Percentiles rank a stretch among this genome's conserved stretches.
phyloP scores from a whole-genome alignment of 2,113 vertebrate genomes.

The Neopipo cinnamomea region DNA sequence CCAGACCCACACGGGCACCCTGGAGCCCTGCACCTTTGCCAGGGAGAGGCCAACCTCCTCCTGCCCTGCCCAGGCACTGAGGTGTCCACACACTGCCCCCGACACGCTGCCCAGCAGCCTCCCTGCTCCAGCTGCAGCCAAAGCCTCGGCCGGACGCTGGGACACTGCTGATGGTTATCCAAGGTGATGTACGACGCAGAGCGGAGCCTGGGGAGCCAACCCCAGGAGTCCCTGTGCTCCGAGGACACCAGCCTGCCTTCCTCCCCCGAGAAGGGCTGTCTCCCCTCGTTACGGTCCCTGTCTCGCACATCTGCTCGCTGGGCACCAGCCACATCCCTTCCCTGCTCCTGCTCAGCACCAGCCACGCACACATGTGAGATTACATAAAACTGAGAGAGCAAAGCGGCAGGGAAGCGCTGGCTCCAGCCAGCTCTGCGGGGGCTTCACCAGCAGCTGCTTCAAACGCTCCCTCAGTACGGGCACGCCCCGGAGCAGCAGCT shows the following conservation, averaged over 20 bases:
- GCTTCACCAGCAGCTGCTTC: neutral
- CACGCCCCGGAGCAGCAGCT: fast-evolving
- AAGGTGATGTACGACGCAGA: neutral
- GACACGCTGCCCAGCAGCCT: neutral
- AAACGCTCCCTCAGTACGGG: fast-evolving
- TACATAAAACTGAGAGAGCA: neutral
- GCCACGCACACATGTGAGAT: neutral
- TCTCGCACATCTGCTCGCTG: neutral
- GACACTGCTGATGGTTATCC: neutral
- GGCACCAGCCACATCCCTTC: neutral
- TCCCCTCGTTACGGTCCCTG: fast-evolving
- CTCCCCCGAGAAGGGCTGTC: neutral
- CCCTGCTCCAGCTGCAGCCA: fast-evolving
- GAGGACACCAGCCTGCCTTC: neutral
- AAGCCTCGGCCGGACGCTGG: fast-evolving
- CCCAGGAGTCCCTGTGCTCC: neutral
- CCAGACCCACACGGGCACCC: fast-evolving
- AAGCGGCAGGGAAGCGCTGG: neutral
- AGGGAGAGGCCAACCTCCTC: neutral
- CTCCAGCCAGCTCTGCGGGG: neutral
- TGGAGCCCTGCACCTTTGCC: neutral
- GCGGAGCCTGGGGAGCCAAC: neutral
- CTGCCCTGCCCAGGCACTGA: neutral
- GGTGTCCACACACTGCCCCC: neutral
- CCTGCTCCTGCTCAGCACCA: neutral